A percentile compares a stretch with the other conserved stretches of the same genome.
phyloP scores from a whole-genome alignment of 2,797 vertebrate genomes.

The Myotis myotis region DNA sequence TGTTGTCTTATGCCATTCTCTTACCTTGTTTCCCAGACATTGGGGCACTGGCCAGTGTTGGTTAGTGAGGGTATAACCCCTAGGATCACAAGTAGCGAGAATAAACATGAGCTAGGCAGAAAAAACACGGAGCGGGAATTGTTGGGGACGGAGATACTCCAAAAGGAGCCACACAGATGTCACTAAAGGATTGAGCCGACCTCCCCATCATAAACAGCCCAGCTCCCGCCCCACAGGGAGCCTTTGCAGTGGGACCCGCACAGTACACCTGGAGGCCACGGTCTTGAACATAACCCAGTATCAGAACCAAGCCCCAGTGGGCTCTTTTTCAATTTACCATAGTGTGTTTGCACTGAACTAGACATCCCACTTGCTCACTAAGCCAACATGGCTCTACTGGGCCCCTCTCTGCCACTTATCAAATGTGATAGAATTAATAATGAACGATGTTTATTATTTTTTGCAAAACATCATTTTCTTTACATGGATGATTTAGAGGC shows the following conservation, averaged over 20 bases:
- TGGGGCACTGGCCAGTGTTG: neutral
- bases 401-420: neutral
- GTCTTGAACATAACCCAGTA: neutral
- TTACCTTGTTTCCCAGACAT: neutral
- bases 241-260: neutral
- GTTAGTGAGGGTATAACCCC: neutral
- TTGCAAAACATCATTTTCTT: slow-evolving; percentile 57
- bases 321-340: neutral
- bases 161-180: neutral
- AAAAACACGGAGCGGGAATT: neutral
- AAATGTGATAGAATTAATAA: slow-evolving; percentile 25
- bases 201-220: neutral
- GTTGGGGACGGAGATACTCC: neutral
- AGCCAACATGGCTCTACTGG: neutral
- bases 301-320: neutral
- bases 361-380: neutral
- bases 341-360: neutral
- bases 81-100: neutral
- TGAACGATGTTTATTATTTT: slow-evolving; percentile 30
- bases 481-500: slow-evolving; percentile 41
- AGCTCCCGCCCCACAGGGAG: neutral
- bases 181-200: neutral
- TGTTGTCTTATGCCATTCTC: neutral
- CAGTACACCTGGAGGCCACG: neutral
- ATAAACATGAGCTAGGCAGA: neutral